Evolutionary conservation across 2,888 invertebrate species (phyloP).

Genomic region (Lycocerus yunnanus): DNA sequence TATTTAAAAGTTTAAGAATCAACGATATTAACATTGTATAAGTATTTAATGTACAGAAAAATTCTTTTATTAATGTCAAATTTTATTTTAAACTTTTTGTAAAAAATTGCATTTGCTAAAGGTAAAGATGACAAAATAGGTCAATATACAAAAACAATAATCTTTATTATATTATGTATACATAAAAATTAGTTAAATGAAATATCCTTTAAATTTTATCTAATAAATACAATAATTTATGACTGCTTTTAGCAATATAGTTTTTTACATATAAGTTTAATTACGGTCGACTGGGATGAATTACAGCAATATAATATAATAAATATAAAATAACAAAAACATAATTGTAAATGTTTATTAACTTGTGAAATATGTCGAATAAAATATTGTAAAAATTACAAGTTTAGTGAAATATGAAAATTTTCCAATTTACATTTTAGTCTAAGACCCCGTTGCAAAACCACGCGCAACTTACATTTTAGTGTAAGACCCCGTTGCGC

Average conservation of each 20-base stretch:
- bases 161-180: background rate
- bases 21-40: background rate
- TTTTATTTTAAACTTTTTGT: background rate
- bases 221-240: background rate
- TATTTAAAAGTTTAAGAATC: background rate
- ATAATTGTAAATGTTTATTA: no score
- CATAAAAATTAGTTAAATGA: background rate
- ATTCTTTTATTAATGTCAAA: background rate
- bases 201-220: background rate
- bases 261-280: background rate
- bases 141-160: background rate
- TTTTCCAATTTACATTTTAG: no score
- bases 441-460: no score
- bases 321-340: no score
- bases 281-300: no score
- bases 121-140: background rate
- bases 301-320: no score
- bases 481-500: no score
- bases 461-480: no score
- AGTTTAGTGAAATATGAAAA: no score
- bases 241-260: background rate
- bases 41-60: background rate
- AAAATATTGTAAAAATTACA: no score
- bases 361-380: no score
- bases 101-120: background rate